Evolutionary conservation across 2,888 invertebrate genomes (phyloP), one percentile per base, ranked within the genome.

Genomic region (Vesta saturnalis): DNA sequence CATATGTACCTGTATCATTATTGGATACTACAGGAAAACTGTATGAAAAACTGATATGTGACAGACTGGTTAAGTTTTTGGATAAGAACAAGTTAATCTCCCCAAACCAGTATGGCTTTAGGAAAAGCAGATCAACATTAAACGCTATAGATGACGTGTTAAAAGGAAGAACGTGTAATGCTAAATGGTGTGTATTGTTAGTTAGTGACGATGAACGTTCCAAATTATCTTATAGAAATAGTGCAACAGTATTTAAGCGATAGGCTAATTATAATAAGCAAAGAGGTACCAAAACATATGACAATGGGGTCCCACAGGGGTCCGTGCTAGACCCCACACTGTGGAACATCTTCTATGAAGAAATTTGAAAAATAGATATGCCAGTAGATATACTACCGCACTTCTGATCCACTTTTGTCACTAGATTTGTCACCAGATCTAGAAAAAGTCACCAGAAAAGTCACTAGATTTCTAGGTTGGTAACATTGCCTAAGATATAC

Each of bases 271-370:
- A 19, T 12, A 23, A 22, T 54, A 21, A 12, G 22, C 12, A 57
- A 12, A 2, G 10, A 59, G 4, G 4, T 21, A 8, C 18, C 12
- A 14, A 60, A 47, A 16, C 3, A 14, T 2, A 23, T 49, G n/a
- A 30, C 19, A 10, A 5, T 16, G 4, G 61, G 54, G 35, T 61
- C 1, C 54, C 62, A 14, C 55, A 62, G 57, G 57, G 63, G 3
- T 63, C 63, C 1, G 16, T 63, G 18, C 15, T 64, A 12, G 64
- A 49, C 14, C 59, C 64, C 2, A 59, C 43, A 6, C 56, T 64
- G 39, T 59, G 52, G 59, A 64, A 64, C n/a, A n/a, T n/a, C n/a
- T n/a, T n/a, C n/a, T 39, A 39, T n/a, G 8, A 39, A 10, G 39
- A 39, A 6, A n/a, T 39, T n/a, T n/a, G n/a, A n/a, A n/a, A n/a